Conservation (phyloP, 2,113 vertebrate species). For the Heptranchias perlo region DNA sequence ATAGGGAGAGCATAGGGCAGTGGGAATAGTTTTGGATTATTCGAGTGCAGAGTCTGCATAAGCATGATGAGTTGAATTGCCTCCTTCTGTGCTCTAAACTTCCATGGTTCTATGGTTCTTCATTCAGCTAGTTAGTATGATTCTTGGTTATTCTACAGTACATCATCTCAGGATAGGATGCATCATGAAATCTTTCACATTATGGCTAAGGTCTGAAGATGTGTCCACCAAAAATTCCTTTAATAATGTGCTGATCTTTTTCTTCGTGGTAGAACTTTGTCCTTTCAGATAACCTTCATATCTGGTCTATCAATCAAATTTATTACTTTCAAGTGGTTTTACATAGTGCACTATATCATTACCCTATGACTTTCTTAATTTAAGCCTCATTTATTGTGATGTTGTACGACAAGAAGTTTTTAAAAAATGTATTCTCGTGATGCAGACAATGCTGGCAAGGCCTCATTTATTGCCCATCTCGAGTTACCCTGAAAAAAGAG, state of each 20-base stretch:
- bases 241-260: background rate
- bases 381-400: background rate
- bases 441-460: background rate
- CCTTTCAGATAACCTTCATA: background rate
- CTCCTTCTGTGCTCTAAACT: background rate
- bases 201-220: background rate
- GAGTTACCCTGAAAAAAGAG: background rate
- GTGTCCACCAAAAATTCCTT: background rate
- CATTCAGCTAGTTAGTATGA: background rate
- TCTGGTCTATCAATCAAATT: background rate
- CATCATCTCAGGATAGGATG: background rate
- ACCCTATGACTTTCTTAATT: background rate
- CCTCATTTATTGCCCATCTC: background rate
- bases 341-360: background rate
- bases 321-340: background rate
- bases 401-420: background rate
- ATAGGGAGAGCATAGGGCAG: background rate
- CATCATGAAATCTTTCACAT: background rate
- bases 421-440: background rate
- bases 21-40: background rate
- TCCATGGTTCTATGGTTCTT: background rate
- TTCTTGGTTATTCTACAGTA: background rate
- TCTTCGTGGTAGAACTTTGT: background rate
- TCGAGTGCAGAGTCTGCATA: background rate
- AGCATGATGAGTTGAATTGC: background rate